Conservation (phyloP, 2,113 vertebrate species). For the Murina feae region DNA sequence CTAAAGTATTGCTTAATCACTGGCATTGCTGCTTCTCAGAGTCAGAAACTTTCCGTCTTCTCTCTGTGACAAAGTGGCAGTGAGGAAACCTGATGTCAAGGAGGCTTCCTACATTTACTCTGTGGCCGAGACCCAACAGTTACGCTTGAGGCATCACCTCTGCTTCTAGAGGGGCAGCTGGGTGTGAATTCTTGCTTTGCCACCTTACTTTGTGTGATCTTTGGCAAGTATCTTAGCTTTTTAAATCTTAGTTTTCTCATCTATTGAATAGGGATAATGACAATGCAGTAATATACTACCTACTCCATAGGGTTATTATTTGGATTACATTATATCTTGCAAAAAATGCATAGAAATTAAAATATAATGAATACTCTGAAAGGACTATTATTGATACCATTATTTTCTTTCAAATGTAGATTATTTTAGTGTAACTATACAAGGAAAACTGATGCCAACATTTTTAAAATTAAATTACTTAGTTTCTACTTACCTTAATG, state of each 20-base stretch:
- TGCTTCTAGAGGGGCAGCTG: background rate
- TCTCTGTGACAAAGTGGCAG: background rate
- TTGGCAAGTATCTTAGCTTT: background rate
- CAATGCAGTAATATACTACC: background rate
- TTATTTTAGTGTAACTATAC: background rate
- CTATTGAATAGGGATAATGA: background rate
- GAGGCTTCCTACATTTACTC: background rate
- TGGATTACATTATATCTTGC: background rate
- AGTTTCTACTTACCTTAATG: slow-evolving; percentile 17
- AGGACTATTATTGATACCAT: background rate
- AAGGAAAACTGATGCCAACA: background rate
- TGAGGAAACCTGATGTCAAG: background rate
- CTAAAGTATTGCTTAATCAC: background rate
- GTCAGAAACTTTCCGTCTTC: background rate
- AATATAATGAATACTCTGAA: background rate
- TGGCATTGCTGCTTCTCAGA: background rate
- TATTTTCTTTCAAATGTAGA: background rate
- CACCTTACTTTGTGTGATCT: background rate
- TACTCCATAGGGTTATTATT: background rate
- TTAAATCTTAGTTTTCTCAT: background rate
- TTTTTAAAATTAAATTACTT: background rate
- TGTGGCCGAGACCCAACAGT: background rate
- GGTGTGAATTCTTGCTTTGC: background rate
- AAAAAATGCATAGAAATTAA: background rate
- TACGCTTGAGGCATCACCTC: background rate